These are phyloP conservation scores for Ictidomys tridecemlineatus DNA, from an alignment of 2,113 vertebrate genomes.

Conservation along the genomic window DNA sequence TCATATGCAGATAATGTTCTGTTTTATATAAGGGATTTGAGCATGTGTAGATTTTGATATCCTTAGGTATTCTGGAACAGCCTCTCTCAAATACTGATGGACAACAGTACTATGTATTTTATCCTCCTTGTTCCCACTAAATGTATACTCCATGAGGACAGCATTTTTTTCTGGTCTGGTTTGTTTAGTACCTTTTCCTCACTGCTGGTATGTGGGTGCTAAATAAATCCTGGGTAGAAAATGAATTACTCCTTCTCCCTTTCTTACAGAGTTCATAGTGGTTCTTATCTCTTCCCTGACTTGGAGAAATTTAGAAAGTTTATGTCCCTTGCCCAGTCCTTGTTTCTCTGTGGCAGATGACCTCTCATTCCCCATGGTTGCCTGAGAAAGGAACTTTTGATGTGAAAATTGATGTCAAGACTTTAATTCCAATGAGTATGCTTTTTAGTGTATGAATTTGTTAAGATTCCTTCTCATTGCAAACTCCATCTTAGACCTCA, in stretches of 20 bases:
- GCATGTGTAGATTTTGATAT: background rate
- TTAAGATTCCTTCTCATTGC: background rate
- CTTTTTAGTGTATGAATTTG: constrained; percentile 41
- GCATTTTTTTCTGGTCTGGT: background rate
- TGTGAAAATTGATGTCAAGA: constrained; percentile 59
- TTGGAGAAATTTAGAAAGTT: constrained; percentile 53
- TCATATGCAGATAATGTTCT: background rate
- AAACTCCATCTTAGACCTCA: background rate
- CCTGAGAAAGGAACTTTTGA: constrained; percentile 53
- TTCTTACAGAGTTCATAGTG: constrained; percentile 40
- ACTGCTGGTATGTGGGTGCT: background rate
- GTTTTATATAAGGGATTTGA: background rate
- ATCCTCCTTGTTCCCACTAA: background rate
- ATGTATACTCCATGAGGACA: background rate
- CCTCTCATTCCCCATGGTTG: background rate
- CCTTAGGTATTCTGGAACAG: background rate
- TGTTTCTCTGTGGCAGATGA: constrained; percentile 26
- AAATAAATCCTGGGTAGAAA: constrained; percentile 38
- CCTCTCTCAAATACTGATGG: background rate
- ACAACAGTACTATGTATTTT: background rate
- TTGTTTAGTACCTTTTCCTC: constrained; percentile 41
- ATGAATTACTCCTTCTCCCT: background rate
- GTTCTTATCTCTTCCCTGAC: constrained; percentile 27
- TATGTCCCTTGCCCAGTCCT: background rate
- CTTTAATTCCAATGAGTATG: constrained; percentile 59